These are phyloP conservation scores for Drosophila repletoides DNA, from an alignment of 1,140 invertebrate species.

Conservation along the genomic window DNA sequence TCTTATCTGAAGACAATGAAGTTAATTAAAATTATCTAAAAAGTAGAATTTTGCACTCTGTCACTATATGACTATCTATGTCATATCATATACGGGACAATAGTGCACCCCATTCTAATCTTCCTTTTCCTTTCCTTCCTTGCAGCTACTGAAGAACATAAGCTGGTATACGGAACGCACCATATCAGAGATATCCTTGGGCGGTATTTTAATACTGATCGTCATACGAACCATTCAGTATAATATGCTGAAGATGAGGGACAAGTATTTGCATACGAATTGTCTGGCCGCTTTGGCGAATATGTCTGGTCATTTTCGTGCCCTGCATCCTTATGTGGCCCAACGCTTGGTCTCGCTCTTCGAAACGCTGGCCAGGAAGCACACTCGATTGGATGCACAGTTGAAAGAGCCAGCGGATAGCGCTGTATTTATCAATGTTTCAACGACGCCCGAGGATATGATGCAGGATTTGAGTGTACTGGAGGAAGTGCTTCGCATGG, in stretches of 20 bases:
- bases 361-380: conserved; percentile 92
- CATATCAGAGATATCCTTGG: conserved; percentile 95
- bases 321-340: conserved; percentile 97
- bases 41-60: too few relatives aligned
- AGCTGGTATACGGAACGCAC: conserved; percentile 95
- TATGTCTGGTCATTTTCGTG: conserved; percentile 97
- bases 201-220: conserved; percentile 97
- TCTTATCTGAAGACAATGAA: too few relatives aligned
- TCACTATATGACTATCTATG: too few relatives aligned
- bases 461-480: conserved; percentile 96
- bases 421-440: conserved; percentile 72
- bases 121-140: conserved; percentile 40
- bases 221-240: conserved; percentile 98
- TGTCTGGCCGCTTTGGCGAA: conserved; percentile 98
- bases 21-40: too few relatives aligned
- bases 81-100: too few relatives aligned
- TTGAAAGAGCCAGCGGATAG: conserved; percentile 75
- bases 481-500: conserved; percentile 98
- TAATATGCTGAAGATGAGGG: conserved; percentile 98
- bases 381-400: conserved; percentile 85
- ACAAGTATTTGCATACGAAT: conserved; percentile 98
- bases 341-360: conserved; percentile 95
- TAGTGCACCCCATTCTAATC: background rate
- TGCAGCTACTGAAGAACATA: conserved; percentile 92
- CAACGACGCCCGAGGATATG: conserved; percentile 82